Evolutionary conservation across 2,797 vertebrate genomes (phyloP).

Genomic region (Sebastes taczanowskii): DNA sequence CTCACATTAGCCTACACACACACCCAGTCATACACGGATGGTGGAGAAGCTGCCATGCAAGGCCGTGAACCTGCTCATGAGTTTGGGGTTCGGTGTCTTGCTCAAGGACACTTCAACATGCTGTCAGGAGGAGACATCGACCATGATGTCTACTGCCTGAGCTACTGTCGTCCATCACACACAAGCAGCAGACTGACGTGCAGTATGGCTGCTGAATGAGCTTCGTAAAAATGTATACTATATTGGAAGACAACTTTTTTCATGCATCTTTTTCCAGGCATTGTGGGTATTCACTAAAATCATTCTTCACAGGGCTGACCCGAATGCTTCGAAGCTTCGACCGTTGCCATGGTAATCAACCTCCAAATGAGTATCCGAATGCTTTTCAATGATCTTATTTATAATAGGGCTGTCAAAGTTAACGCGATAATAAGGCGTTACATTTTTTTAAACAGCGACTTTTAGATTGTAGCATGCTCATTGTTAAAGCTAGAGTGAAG

Average conservation of each 20-base stretch:
- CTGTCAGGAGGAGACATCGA: background rate
- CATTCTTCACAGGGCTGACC: conserved; percentile 29
- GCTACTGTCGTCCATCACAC: background rate
- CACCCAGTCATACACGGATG: background rate
- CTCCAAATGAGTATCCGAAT: no score
- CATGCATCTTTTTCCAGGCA: conserved; percentile 74
- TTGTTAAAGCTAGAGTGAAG: no score
- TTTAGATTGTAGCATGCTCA: no score
- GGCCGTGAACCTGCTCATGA: conserved; percentile 34
- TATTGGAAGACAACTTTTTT: conserved; percentile 74
- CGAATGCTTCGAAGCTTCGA: no score
- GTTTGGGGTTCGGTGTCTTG: conserved; percentile 16
- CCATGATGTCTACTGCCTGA: background rate
- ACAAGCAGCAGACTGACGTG: conserved; percentile 3
- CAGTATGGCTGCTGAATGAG: conserved; percentile 14
- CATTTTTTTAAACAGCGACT: no score
- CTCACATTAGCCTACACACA: conserved; percentile 1
- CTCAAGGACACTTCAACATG: conserved; percentile 53
- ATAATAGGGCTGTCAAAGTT: no score
- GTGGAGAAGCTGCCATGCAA: conserved; percentile 54
- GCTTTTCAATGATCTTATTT: no score
- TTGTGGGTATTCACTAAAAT: conserved; percentile 57
- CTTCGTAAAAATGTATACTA: conserved; percentile 18
- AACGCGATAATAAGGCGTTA: no score
- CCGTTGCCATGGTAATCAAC: no score